Evolutionary conservation across 2,797 vertebrate genomes (phyloP), one percentile per base, ranked within the genome.

Genomic region (Loris lydekkerianus): DNA sequence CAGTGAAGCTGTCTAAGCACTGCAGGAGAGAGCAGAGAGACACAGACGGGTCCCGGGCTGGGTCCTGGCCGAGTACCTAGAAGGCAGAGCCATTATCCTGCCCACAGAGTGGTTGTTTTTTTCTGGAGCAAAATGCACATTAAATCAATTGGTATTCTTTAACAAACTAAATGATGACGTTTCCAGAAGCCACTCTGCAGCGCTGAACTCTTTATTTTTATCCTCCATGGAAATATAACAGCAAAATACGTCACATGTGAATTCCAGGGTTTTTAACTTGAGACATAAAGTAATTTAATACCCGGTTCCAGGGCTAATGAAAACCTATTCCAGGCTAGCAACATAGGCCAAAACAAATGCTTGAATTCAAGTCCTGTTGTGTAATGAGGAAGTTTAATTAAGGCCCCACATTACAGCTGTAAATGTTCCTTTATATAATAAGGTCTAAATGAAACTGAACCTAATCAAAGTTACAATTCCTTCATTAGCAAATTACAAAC

Each of bases 401-500:
- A 99, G 98, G 98, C 98, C 98, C 98, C 98, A 94, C 98, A 98
- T 98, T 98, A 98, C 98, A 98, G 98, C 98, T 98, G 98, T 99
- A 99, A 99, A 99, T 94, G 98, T 98, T 98, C 98, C 97, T 98
- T 98, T 98, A 98, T 98, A 98, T 98, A 99, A 99, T 98, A 98
- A 98, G 98, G 98, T 97, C 98, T 99, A 99, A 99, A 99, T 98
- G 98, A 98, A 98, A 98, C 98, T 98, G 98, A 98, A 98, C 98
- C 99, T 99, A 99, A 99, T 99, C 99, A 99, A 98, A 99, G 99
- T 98, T 98, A 99, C 98, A 98, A 99, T 99, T 99, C 99, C 99
- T 99, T 99, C 99, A 99, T 99, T 99, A 99, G 98, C 98, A 99
- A 99, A 99, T 99, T 99, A 99, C 99, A 99, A 99, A 99, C 99